A percentile compares a stretch with the other conserved stretches of the same genome.
These are phyloP conservation scores for Spea multiplicata DNA, from an alignment of 2,113 vertebrate genomes.

Conservation along the genomic window DNA sequence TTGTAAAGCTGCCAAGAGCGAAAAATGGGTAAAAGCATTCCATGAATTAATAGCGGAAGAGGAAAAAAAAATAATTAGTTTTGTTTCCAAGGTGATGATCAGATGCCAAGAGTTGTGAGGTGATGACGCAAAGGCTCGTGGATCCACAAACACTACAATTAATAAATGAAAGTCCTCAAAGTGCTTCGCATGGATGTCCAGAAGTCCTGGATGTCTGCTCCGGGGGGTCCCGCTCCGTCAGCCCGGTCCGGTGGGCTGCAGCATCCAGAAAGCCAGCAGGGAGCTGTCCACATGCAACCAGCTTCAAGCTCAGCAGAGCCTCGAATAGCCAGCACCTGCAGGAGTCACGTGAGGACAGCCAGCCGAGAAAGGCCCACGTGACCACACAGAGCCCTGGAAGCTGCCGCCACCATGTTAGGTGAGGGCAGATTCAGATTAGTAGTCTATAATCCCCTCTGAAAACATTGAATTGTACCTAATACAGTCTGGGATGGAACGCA, in stretches of 20 bases:
- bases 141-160: background rate
- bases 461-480: no score
- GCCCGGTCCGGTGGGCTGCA: background rate
- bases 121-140: background rate
- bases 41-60: no score
- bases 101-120: background rate
- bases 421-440: background rate
- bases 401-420: slow-evolving; percentile 4
- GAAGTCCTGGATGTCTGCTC: no score
- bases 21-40: no score
- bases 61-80: no score
- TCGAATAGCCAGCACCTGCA: slow-evolving; percentile 21
- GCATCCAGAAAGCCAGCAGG: slow-evolving; percentile 11
- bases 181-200: no score
- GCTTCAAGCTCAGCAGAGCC: slow-evolving; percentile 25
- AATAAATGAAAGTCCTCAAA: no score
- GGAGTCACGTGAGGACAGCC: slow-evolving; percentile 33
- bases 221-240: no score
- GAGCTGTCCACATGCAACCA: slow-evolving; percentile 18
- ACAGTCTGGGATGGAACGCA: no score
- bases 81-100: no score
- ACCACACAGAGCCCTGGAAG: background rate
- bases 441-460: no score
- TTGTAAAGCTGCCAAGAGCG: no score
- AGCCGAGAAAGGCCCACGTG: background rate